phyloP scores from a whole-genome alignment of 2,888 invertebrate species.

The Cyaniris semiargus region DNA sequence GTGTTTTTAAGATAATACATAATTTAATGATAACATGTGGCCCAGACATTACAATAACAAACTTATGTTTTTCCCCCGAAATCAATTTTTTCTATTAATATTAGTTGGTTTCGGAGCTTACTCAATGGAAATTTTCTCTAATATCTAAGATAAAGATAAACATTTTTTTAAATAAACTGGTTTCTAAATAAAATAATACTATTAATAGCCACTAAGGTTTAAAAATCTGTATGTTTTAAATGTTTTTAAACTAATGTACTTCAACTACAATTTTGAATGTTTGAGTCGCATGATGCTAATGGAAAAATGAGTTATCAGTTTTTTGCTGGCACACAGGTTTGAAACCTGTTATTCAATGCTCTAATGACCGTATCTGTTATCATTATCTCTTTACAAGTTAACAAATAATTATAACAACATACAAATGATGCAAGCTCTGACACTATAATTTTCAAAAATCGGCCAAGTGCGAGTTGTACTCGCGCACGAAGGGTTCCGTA shows the following conservation, averaged over 20 bases:
- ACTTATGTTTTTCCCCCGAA: background rate
- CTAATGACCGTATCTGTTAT: slow-evolving; percentile 15
- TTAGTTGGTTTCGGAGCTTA: background rate
- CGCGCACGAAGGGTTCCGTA: too few species aligned
- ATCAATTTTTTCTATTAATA: background rate
- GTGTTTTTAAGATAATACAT: background rate
- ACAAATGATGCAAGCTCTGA: background rate
- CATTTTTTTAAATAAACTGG: too few species aligned
- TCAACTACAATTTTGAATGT: background rate
- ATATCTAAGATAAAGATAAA: too few species aligned
- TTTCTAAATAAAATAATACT: too few species aligned
- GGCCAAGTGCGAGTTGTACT: too few species aligned
- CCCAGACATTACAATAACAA: background rate
- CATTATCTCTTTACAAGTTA: background rate
- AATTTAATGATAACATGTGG: background rate
- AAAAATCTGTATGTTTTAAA: background rate
- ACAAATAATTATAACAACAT: background rate
- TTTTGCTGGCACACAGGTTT: background rate
- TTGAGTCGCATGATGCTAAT: background rate
- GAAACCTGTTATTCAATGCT: background rate
- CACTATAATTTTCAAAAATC: too few species aligned
- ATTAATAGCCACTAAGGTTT: too few species aligned
- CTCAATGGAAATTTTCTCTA: too few species aligned
- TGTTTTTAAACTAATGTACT: background rate
- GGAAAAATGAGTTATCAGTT: background rate